Percentiles rank a stretch among this genome's conserved stretches.
Evolutionary conservation across 2,888 invertebrate species (phyloP).

Genomic region (Tenthredo mesomela): DNA sequence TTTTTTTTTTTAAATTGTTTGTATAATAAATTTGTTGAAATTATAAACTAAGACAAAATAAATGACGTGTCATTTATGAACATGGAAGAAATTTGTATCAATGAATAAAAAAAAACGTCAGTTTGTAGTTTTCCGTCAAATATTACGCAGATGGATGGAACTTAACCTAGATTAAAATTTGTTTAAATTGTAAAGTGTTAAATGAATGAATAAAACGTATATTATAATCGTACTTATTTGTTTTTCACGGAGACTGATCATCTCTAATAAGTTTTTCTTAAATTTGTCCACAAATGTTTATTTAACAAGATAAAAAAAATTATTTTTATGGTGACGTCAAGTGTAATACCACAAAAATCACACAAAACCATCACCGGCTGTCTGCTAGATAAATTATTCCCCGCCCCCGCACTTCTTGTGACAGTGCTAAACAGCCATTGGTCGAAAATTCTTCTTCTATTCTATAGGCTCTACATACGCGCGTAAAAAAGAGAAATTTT

Average conservation of each 20-base stretch:
- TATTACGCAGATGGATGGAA: slow-evolving; percentile 16
- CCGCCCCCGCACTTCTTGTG: not conserved
- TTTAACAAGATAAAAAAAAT: not conserved
- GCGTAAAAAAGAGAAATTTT: not conserved
- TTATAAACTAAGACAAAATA: not conserved
- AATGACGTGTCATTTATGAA: slow-evolving; percentile 28
- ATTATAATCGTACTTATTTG: slow-evolving; percentile 83
- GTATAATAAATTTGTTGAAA: not conserved
- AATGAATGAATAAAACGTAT: not conserved
- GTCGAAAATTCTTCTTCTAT: not conserved
- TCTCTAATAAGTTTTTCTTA: slow-evolving; percentile 70
- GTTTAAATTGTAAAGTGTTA: slow-evolving; percentile 1
- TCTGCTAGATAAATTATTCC: slow-evolving; percentile 26
- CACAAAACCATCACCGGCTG: slow-evolving; percentile 36
- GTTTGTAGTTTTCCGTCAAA: slow-evolving; percentile 26
- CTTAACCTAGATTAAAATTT: slow-evolving; percentile 36
- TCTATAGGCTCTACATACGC: too few relatives aligned
- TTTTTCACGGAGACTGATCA: slow-evolving; percentile 86
- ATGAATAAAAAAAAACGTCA: slow-evolving; percentile 55
- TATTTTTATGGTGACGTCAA: slow-evolving; percentile 45
- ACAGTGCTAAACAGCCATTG: not conserved
- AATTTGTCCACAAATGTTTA: slow-evolving; percentile 33
- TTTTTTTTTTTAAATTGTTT: not conserved
- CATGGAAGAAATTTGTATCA: slow-evolving; percentile 55
- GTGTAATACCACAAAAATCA: not conserved